Conservation (phyloP, 2,888 invertebrate genomes). For the Papilio protenor region DNA sequence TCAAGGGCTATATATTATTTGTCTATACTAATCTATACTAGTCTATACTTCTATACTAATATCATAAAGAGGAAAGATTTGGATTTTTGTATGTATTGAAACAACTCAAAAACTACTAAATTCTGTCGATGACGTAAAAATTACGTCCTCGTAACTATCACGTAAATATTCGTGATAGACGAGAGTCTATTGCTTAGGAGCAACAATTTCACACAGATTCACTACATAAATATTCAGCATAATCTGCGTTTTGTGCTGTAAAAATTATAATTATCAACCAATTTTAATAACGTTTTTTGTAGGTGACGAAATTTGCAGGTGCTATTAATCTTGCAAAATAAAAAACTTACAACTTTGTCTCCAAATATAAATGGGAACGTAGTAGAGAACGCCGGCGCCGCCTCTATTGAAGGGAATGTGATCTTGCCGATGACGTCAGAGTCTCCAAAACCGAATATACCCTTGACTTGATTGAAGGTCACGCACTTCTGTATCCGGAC, state of each 20-base stretch:
- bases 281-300: no score
- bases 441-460: constrained; percentile 99
- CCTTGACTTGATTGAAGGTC: constrained; percentile 98
- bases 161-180: no score
- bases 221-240: background rate
- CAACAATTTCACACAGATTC: background rate
- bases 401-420: constrained; percentile 97
- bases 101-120: no score
- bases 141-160: no score
- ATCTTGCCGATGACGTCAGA: constrained; percentile 99
- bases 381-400: constrained; percentile 95
- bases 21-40: no score
- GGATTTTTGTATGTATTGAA: no score
- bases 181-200: no score
- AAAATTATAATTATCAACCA: background rate
- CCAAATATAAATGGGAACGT: constrained; percentile 96
- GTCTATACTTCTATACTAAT: no score
- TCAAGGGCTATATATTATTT: no score
- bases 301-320: no score
- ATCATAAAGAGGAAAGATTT: no score
- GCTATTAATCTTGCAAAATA: background rate
- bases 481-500: constrained; percentile 96
- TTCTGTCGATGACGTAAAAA: no score
- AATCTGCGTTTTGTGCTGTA: background rate
- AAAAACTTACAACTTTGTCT: constrained; percentile 85